Percentiles rank a stretch among this genome's conserved stretches.
Evolutionary conservation across 2,113 vertebrate species (phyloP).

Genomic region (Hemicordylus capensis): DNA sequence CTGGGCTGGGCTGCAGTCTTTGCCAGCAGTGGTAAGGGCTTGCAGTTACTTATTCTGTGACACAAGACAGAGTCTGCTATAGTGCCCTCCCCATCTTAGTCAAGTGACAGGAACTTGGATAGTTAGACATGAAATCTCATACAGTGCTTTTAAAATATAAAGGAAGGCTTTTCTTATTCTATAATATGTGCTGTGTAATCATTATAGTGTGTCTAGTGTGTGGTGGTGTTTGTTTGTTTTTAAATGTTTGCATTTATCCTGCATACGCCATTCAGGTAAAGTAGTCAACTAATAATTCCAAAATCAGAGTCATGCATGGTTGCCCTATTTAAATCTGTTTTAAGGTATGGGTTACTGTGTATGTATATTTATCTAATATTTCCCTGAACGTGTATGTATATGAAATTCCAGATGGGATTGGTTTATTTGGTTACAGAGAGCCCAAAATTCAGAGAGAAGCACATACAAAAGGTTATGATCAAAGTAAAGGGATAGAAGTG

Average conservation of each 20-base stretch:
- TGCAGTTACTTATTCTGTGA: not conserved
- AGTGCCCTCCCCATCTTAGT: too few relatives aligned
- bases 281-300: not conserved
- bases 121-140: not conserved
- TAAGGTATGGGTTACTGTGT: not conserved
- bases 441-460: conserved; percentile 27
- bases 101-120: not conserved
- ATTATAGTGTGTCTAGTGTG: not conserved
- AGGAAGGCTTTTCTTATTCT: conserved; percentile 11
- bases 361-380: not conserved
- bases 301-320: not conserved
- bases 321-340: not conserved
- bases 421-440: conserved; percentile 44
- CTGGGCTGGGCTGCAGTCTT: not conserved
- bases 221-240: too few relatives aligned
- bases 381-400: conserved; percentile 24
- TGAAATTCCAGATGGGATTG: conserved; percentile 14
- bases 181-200: not conserved
- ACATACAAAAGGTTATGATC: conserved; percentile 14
- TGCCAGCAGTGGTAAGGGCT: not conserved
- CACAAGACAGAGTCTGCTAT: not conserved
- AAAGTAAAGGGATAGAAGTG: conserved; percentile 38
- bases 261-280: not conserved
- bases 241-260: not conserved
- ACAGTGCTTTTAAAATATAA: conserved; percentile 6